These are phyloP conservation scores for Tachystola acroxantha DNA, from an alignment of 2,888 invertebrate species.

Conservation along the genomic window DNA sequence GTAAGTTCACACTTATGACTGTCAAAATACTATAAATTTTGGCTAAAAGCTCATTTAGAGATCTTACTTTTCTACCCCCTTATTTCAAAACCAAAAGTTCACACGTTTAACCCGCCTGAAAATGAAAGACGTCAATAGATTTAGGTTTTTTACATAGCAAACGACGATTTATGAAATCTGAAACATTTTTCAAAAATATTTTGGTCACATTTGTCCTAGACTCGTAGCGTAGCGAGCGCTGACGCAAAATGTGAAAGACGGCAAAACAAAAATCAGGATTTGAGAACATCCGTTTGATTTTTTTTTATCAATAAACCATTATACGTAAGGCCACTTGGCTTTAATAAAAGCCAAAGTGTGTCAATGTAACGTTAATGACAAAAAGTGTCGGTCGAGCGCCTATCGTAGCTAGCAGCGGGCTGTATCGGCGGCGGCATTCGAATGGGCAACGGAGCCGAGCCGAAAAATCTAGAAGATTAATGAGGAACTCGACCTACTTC, in stretches of 20 bases:
- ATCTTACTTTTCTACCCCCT: not conserved
- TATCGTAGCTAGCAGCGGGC: slow-evolving; percentile 29
- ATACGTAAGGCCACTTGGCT: slow-evolving; percentile 21
- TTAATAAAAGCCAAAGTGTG: slow-evolving; percentile 30
- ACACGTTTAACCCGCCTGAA: too few species aligned
- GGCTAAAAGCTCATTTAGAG: not conserved
- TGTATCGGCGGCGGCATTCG: slow-evolving; percentile 15
- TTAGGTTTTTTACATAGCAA: too few species aligned
- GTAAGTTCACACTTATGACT: too few species aligned
- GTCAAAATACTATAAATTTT: too few species aligned
- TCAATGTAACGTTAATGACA: slow-evolving; percentile 51
- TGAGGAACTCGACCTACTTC: slow-evolving; percentile 50
- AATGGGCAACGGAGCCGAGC: slow-evolving; percentile 36
- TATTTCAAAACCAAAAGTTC: too few species aligned
- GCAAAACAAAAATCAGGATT: too few species aligned
- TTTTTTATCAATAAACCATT: not conserved
- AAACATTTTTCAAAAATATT: too few species aligned
- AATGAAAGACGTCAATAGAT: too few species aligned
- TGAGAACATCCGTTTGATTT: not conserved
- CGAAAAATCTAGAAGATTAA: slow-evolving; percentile 50
- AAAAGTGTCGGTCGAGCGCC: slow-evolving; percentile 39
- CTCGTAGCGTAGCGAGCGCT: too few species aligned
- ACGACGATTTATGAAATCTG: too few species aligned
- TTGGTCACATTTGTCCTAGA: too few species aligned
- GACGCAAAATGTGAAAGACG: too few species aligned